Conservation (phyloP, 1,140 invertebrate species). For the Drosophila dunni region DNA sequence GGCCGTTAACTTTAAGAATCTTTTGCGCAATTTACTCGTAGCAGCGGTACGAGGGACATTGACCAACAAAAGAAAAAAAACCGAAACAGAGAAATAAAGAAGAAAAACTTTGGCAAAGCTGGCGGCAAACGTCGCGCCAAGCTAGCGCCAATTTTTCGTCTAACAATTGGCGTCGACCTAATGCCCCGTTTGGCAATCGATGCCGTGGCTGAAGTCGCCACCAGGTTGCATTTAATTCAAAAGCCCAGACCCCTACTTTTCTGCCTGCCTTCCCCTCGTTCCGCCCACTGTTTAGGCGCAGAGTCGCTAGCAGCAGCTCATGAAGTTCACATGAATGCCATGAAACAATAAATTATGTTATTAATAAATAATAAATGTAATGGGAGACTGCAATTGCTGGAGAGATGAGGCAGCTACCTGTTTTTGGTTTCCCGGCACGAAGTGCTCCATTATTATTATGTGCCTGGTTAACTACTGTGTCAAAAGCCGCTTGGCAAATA, state of each 20-base stretch:
- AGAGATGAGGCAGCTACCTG: constrained; percentile 64
- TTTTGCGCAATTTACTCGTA: constrained; percentile 74
- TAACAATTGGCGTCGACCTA: constrained; percentile 80
- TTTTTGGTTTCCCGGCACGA: constrained; percentile 52
- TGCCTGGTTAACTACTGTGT: constrained; percentile 71
- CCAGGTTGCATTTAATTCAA: constrained; percentile 76
- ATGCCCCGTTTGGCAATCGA: constrained; percentile 79
- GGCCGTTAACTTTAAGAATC: constrained; percentile 83
- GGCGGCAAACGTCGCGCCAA: constrained; percentile 47
- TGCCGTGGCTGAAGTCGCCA: constrained; percentile 38
- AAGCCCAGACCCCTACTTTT: constrained; percentile 23
- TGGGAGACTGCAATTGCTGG: constrained; percentile 71
- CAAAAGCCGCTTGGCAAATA: constrained; percentile 71
- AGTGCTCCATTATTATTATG: constrained; percentile 67
- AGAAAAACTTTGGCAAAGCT: background rate
- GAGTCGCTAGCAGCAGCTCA: constrained; percentile 16
- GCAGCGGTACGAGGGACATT: constrained; percentile 22
- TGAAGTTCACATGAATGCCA: constrained; percentile 84
- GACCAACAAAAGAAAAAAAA: constrained; percentile 8
- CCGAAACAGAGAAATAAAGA: constrained; percentile 3
- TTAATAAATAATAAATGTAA: constrained; percentile 85
- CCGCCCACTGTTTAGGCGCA: background rate
- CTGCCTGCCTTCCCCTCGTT: background rate
- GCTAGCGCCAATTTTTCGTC: constrained; percentile 80
- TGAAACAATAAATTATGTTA: constrained; percentile 84